Base-by-base conservation (phyloP, 2,113 vertebrate species). In the Falco punctatus region DNA sequence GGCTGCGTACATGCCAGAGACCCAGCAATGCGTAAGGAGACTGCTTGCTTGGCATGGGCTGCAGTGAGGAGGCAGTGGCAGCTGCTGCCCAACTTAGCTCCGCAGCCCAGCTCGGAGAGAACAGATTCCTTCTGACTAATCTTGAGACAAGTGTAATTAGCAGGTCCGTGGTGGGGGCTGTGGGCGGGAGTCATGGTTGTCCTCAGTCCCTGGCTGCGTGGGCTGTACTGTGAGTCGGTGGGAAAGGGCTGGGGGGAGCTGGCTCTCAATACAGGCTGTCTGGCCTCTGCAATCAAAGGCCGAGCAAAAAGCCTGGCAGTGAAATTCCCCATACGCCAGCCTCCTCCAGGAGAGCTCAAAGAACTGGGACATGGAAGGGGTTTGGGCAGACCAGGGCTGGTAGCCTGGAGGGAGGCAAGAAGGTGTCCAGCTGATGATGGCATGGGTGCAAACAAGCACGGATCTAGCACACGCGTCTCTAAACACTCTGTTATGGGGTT, bases 71-170 rank as follows among this genome's bases (percentile, higher is more conserved):
- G 81, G 89, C 73, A 90, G 88, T 1, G 3, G 74, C 90, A 89
- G 86, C 80, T 94, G 81, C 78, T 79, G 88, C 65, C 92, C 74
- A 72, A 12, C 13, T 42, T 27, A 62, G 61, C 67, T 90, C 66
- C 8, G 3, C 27, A 70, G 69, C 83, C 79, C 70, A 71, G 86
- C 81, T 81, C 55, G 61, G 61, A 87, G 57, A 30, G 70, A 92
- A 87, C 57, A 92, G 66, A 64, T 85, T 82, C 30, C 35, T 33
- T 81, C 86, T 93, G 91, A 92, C 70, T 91, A 75, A 92, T 81
- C 77, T 57, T 40, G 57, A 91, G 77, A 58, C 20, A 57, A 80
- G 48, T n/a, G 55, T 55, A 71, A 94, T 92, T 81, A 94, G 64
- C 40, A 61, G 57, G 49, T 32, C 62, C 64, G 15, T 18, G 70